These are phyloP conservation scores for Falco biarmicus DNA, from an alignment of 2,797 vertebrate species.

Conservation along the genomic window DNA sequence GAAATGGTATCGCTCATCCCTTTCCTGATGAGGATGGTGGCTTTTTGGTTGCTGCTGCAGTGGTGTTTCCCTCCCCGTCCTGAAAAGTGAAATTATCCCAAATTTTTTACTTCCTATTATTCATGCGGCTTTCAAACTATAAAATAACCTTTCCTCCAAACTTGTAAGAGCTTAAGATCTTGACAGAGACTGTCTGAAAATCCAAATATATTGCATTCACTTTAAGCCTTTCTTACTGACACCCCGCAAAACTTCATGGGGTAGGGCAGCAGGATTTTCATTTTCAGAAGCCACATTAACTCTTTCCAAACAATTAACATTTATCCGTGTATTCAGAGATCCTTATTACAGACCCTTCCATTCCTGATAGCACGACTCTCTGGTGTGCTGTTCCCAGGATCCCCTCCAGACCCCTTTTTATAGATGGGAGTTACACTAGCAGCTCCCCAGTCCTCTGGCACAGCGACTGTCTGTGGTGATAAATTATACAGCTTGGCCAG, in stretches of 20 bases:
- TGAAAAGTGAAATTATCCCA: not conserved
- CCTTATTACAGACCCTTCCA: not conserved
- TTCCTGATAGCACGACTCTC: not conserved
- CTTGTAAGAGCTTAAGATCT: not conserved
- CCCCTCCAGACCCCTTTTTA: conserved; percentile 16
- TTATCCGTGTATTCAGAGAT: not conserved
- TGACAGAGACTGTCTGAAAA: not conserved
- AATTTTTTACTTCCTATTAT: not conserved
- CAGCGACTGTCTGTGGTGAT: not conserved
- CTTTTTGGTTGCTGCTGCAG: not conserved
- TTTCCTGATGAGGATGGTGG: not conserved
- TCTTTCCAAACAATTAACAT: not conserved
- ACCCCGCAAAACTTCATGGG: not conserved
- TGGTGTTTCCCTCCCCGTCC: not conserved
- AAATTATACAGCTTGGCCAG: conserved; percentile 16
- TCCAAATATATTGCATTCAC: not conserved
- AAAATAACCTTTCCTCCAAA: not conserved
- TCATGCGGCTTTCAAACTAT: not conserved
- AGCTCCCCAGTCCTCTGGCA: conserved; percentile 3
- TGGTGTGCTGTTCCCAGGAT: not conserved
- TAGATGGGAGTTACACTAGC: not conserved
- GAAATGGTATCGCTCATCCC: not conserved
- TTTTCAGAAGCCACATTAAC: not conserved
- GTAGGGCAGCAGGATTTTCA: not conserved
- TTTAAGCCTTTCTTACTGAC: not conserved